Evolutionary conservation across 1,140 invertebrate species (phyloP).

Genomic region (Drosophila simulans): DNA sequence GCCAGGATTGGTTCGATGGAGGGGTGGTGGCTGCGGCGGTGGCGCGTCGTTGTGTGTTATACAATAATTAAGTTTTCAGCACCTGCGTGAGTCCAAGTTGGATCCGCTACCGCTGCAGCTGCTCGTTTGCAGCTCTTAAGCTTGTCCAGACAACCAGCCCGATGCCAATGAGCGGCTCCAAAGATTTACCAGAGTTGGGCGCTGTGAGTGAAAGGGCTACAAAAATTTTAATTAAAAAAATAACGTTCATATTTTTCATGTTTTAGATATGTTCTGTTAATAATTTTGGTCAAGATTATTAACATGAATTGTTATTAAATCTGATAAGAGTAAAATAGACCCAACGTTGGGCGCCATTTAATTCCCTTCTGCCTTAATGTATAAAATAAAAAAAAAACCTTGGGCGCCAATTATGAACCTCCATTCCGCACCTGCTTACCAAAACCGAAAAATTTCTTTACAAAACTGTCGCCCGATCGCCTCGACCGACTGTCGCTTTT

Average conservation of each 20-base stretch:
- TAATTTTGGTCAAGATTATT: too few relatives aligned
- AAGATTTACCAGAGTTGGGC: constrained; percentile 15
- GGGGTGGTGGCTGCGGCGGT: constrained; percentile 2
- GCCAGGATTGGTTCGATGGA: background rate
- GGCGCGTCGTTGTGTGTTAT: constrained; percentile 64
- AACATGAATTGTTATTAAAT: too few relatives aligned
- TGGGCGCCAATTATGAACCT: background rate
- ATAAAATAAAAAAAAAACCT: background rate
- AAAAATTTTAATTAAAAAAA: background rate
- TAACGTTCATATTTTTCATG: background rate
- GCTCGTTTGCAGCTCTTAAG: constrained; percentile 40
- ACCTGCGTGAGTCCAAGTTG: constrained; percentile 69
- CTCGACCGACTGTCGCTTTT: constrained; percentile 46
- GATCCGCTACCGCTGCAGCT: constrained; percentile 43
- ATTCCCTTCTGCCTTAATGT: too few relatives aligned
- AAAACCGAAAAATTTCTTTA: constrained; percentile 50
- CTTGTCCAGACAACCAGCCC: constrained; percentile 35
- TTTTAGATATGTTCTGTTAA: too few relatives aligned
- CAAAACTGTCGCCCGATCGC: constrained; percentile 67
- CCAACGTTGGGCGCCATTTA: too few relatives aligned
- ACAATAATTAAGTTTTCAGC: constrained; percentile 83
- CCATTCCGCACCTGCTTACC: constrained; percentile 35
- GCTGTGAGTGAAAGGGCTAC: background rate
- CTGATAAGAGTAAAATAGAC: too few relatives aligned
- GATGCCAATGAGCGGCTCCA: constrained; percentile 20